Conservation (phyloP, 1,140 invertebrate species). For the Triops cancriformis region DNA sequence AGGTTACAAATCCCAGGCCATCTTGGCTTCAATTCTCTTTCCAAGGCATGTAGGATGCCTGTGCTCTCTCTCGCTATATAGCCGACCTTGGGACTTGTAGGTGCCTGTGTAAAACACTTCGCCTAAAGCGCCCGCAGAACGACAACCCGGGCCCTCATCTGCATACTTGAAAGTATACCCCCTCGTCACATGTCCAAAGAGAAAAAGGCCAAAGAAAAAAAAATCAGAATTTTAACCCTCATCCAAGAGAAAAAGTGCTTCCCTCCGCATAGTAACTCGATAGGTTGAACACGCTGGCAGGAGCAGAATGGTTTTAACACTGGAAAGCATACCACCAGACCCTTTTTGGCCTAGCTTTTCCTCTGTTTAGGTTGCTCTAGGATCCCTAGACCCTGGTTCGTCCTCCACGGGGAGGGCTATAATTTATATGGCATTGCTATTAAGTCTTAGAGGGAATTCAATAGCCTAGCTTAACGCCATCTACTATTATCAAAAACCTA, state of each 20-base stretch:
- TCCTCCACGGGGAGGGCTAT: background rate
- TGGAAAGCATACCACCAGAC: too few species aligned
- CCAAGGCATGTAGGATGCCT: background rate
- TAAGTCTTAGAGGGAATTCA: background rate
- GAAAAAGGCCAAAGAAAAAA: background rate
- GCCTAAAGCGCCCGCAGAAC: slow-evolving; percentile 11
- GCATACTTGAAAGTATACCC: background rate
- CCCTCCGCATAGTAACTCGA: background rate
- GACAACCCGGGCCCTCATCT: background rate
- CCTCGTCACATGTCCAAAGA: background rate
- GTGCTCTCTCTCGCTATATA: background rate
- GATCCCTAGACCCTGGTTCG: background rate
- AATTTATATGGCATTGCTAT: background rate
- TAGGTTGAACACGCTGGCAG: background rate
- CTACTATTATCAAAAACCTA: background rate
- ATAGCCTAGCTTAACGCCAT: background rate
- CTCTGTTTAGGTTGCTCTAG: background rate
- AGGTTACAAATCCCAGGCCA: background rate
- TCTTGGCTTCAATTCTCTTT: background rate
- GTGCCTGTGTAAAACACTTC: background rate
- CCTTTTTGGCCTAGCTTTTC: too few species aligned
- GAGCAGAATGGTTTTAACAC: background rate
- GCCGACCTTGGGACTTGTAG: background rate
- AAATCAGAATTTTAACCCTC: background rate
- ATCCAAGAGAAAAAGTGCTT: background rate